Conservation (phyloP, 2,797 vertebrate genomes). For the Lagocephalus sceleratus region DNA sequence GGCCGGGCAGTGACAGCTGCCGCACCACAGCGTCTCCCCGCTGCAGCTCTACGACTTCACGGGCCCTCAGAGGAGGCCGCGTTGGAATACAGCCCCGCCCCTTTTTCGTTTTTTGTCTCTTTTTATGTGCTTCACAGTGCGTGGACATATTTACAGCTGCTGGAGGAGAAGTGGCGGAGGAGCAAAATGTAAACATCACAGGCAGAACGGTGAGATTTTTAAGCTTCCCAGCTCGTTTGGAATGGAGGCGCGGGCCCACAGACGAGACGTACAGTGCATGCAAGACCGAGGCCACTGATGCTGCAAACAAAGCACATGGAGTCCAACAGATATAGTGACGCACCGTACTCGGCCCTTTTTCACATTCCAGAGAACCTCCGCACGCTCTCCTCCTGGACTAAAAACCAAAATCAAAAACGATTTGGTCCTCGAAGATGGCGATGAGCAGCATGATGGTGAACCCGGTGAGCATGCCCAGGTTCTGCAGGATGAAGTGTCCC, state of each 20-base stretch:
- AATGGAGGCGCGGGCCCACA: slow-evolving; percentile 42
- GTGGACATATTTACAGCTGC: slow-evolving; percentile 11
- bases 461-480: slow-evolving; percentile 91
- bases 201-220: slow-evolving; percentile 42
- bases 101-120: slow-evolving; percentile 3
- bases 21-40: slow-evolving; percentile 22
- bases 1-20: slow-evolving; percentile 39
- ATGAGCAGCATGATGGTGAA: slow-evolving; percentile 98
- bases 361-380: neutral
- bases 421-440: slow-evolving; percentile 95
- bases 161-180: slow-evolving; percentile 18
- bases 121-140: slow-evolving; percentile 17
- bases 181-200: slow-evolving; percentile 45
- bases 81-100: slow-evolving; percentile 1
- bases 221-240: slow-evolving; percentile 44
- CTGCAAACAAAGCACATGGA: slow-evolving; percentile 55
- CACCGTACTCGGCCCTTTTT: neutral
- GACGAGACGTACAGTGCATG: slow-evolving; percentile 56
- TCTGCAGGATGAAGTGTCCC: slow-evolving; percentile 94
- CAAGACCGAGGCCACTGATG: slow-evolving; percentile 42
- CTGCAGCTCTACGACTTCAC: slow-evolving; percentile 5
- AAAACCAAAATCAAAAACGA: slow-evolving; percentile 90
- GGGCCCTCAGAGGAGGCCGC: slow-evolving; percentile 11
- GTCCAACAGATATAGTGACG: slow-evolving; percentile 28
- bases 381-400: slow-evolving; percentile 54